These are phyloP conservation scores for Zaprionus kolodkinae DNA, from an alignment of 1,140 invertebrate genomes.

Conservation along the genomic window DNA sequence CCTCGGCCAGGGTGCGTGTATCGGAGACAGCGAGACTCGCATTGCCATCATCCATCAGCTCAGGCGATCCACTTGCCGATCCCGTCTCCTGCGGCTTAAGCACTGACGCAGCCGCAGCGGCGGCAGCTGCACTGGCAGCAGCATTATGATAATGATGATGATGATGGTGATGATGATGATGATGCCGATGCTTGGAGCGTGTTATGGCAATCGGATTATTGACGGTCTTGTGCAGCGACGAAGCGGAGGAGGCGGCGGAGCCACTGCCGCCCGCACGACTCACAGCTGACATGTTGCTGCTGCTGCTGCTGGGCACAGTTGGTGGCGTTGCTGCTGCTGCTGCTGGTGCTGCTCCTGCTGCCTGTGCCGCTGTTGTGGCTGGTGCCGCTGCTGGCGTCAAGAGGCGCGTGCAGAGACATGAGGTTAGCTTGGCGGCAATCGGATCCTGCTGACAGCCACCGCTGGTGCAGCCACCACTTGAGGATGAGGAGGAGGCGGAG, in stretches of 20 bases:
- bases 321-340: slow-evolving; percentile 6
- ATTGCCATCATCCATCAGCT: slow-evolving; percentile 78
- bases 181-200: slow-evolving; percentile 71
- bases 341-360: slow-evolving; percentile 7
- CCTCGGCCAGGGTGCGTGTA: slow-evolving; percentile 92
- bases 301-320: not conserved
- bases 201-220: slow-evolving; percentile 70
- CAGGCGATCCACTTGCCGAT: not conserved
- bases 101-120: slow-evolving; percentile 11
- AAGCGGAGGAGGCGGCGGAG: not conserved
- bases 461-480: slow-evolving; percentile 32
- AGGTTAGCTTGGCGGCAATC: slow-evolving; percentile 84
- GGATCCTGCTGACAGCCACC: slow-evolving; percentile 83
- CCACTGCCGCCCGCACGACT: slow-evolving; percentile 33
- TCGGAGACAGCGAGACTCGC: slow-evolving; percentile 84
- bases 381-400: slow-evolving; percentile 37
- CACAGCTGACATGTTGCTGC: slow-evolving; percentile 25
- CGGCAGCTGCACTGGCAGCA: slow-evolving; percentile 12
- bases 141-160: slow-evolving; percentile 67
- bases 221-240: slow-evolving; percentile 72
- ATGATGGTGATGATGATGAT: slow-evolving; percentile 74
- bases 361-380: slow-evolving; percentile 11
- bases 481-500: not conserved
- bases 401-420: slow-evolving; percentile 84
- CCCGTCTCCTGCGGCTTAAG: slow-evolving; percentile 10